Conservation (phyloP, 1,140 invertebrate genomes). For the Pseudoatta argentina region DNA sequence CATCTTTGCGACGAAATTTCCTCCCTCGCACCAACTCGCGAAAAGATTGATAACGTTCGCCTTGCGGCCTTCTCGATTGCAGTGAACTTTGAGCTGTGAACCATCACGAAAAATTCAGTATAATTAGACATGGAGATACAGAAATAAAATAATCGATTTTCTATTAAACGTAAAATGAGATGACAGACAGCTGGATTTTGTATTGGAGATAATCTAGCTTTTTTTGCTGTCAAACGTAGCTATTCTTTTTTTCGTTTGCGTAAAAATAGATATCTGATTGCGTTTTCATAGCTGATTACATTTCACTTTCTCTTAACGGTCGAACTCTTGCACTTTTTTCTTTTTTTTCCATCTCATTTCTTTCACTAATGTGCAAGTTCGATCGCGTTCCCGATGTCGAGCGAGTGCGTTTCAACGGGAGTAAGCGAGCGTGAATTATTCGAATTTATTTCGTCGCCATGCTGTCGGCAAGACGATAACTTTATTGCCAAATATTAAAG, state of each 20-base stretch:
- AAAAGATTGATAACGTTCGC: conserved; percentile 69
- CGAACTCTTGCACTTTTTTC: neutral
- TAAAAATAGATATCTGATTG: conserved; percentile 36
- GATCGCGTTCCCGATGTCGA: conserved; percentile 42
- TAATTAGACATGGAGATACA: neutral
- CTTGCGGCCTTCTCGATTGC: conserved; percentile 39
- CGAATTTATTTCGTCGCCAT: conserved; percentile 40
- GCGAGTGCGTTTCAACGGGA: conserved; percentile 40
- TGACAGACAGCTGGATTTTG: neutral
- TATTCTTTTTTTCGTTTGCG: neutral
- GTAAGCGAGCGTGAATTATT: conserved; percentile 54
- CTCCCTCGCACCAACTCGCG: conserved; percentile 34
- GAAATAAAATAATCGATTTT: neutral
- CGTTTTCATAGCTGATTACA: conserved; percentile 10
- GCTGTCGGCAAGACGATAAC: conserved; percentile 24
- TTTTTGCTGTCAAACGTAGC: neutral
- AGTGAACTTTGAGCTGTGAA: neutral
- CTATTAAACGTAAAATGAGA: neutral
- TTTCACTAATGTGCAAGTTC: conserved; percentile 39
- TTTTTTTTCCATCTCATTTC: neutral
- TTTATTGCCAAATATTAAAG: conserved; percentile 51
- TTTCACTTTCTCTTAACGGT: neutral
- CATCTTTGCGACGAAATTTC: conserved; percentile 62
- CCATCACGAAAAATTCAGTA: neutral
- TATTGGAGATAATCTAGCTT: conserved; percentile 1